Evolutionary conservation across 2,888 invertebrate species (phyloP).

Genomic region (Chrysopilus asiliformis): DNA sequence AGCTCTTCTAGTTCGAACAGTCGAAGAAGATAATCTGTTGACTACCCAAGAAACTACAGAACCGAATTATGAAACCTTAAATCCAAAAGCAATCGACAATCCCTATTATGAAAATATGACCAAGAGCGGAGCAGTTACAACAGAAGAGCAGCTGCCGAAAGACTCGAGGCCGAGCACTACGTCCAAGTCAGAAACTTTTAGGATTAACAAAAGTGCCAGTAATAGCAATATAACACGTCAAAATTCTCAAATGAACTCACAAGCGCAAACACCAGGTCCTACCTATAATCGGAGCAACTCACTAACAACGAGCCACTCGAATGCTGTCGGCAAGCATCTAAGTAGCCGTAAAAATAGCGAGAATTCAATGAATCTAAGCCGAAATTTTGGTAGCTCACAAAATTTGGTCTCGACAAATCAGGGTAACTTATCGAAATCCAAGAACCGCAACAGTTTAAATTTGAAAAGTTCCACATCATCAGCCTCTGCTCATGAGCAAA

Average conservation of each 20-base stretch:
- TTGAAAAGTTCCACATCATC: slow-evolving; percentile 20
- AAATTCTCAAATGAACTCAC: slow-evolving; percentile 9
- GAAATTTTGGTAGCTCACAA: slow-evolving; percentile 35
- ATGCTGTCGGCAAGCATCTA: neutral
- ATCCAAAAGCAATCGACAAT: slow-evolving; percentile 20
- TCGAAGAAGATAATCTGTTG: slow-evolving; percentile 27
- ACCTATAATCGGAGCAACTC: slow-evolving; percentile 30
- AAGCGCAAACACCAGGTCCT: slow-evolving; percentile 17
- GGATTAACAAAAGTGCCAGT: slow-evolving; percentile 27
- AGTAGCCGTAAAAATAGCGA: slow-evolving; percentile 23
- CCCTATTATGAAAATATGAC: slow-evolving; percentile 17
- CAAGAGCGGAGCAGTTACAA: neutral
- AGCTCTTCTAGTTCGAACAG: slow-evolving; percentile 27
- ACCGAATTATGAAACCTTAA: slow-evolving; percentile 34
- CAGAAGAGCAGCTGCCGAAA: neutral
- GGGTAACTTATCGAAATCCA: slow-evolving; percentile 28
- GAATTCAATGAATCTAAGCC: slow-evolving; percentile 26
- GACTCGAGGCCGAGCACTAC: slow-evolving; percentile 11
- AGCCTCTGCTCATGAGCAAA: slow-evolving; percentile 5
- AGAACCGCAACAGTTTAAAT: slow-evolving; percentile 33
- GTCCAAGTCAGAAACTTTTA: slow-evolving; percentile 17
- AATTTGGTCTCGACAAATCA: slow-evolving; percentile 31
- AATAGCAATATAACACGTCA: slow-evolving; percentile 21
- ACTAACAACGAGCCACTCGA: slow-evolving; percentile 16
- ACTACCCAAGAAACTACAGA: slow-evolving; percentile 31